Evolutionary conservation across 2,888 invertebrate genomes (phyloP).

Genomic region (Hesperia comma): DNA sequence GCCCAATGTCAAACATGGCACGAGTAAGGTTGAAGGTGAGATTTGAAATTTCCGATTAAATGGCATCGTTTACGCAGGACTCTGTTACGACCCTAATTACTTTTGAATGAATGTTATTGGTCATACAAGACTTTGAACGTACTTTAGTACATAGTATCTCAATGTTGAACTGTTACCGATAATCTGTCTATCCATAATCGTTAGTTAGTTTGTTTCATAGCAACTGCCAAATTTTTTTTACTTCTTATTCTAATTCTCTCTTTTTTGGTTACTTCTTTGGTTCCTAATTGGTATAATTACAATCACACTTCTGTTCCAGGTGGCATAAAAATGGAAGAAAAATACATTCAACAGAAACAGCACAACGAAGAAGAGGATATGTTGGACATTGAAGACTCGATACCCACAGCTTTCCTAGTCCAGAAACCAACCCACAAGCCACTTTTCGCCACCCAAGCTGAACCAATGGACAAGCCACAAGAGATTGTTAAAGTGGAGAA

Average conservation of each 20-base stretch:
- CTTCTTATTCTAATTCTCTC: too few relatives aligned
- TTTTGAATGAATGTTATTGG: too few relatives aligned
- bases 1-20: slow-evolving; percentile 74
- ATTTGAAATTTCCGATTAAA: neutral
- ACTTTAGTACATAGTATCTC: too few relatives aligned
- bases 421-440: slow-evolving; percentile 81
- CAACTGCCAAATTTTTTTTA: too few relatives aligned
- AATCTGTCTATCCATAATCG: too few relatives aligned
- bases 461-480: slow-evolving; percentile 73
- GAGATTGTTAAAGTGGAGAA: slow-evolving; percentile 78
- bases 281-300: too few relatives aligned
- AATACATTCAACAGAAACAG: slow-evolving; percentile 77
- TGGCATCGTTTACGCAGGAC: too few relatives aligned
- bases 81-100: too few relatives aligned
- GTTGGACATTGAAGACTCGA: slow-evolving; percentile 82
- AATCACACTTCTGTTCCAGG: slow-evolving; percentile 27
- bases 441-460: slow-evolving; percentile 68
- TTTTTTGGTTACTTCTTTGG: too few relatives aligned
- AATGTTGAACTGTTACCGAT: neutral
- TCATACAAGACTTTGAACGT: too few relatives aligned
- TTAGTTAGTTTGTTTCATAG: too few relatives aligned
- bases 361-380: slow-evolving; percentile 76
- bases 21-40: slow-evolving; percentile 76
- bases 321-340: slow-evolving; percentile 83
- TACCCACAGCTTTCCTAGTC: slow-evolving; percentile 80